Percentiles rank a stretch among this genome's conserved stretches.
phyloP scores from a whole-genome alignment of 2,888 invertebrate genomes.

The Pasiphila rectangulata region DNA sequence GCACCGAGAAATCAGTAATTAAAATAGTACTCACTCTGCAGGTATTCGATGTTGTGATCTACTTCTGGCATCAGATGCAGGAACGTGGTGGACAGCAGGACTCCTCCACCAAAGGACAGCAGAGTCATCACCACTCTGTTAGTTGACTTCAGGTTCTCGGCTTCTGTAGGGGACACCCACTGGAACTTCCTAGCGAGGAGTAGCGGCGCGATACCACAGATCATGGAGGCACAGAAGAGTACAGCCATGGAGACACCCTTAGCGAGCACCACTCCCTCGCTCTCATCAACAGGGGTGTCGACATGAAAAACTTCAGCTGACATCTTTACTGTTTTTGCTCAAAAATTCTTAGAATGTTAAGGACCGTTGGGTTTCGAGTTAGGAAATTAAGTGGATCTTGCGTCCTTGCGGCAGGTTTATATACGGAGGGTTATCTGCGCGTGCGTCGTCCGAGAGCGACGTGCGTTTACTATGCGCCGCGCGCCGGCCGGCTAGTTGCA shows the following conservation, averaged over 20 bases:
- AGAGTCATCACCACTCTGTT: conserved; percentile 81
- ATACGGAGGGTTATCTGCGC: conserved; percentile 59
- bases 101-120: conserved; percentile 92
- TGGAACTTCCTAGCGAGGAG: conserved; percentile 84
- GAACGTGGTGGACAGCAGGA: conserved; percentile 89
- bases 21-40: conserved; percentile 71
- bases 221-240: conserved; percentile 87
- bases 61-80: conserved; percentile 91
- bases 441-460: conserved; percentile 64
- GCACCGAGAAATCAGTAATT: not conserved
- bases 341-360: too few relatives aligned
- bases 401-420: conserved; percentile 54
- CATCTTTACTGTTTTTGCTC: conserved; percentile 40
- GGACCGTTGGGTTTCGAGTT: conserved; percentile 19
- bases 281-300: conserved; percentile 49
- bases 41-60: conserved; percentile 82
- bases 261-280: conserved; percentile 81
- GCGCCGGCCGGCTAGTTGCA: conserved; percentile 46
- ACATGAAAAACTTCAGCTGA: conserved; percentile 35
- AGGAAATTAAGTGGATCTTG: conserved; percentile 38
- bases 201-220: conserved; percentile 88
- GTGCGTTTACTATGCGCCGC: conserved; percentile 55
- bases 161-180: conserved; percentile 77
- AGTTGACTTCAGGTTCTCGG: conserved; percentile 70
- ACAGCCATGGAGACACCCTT: conserved; percentile 90